Evolutionary conservation across 2,888 invertebrate genomes (phyloP).

Genomic region (Sinodicranocentrus sp.): DNA sequence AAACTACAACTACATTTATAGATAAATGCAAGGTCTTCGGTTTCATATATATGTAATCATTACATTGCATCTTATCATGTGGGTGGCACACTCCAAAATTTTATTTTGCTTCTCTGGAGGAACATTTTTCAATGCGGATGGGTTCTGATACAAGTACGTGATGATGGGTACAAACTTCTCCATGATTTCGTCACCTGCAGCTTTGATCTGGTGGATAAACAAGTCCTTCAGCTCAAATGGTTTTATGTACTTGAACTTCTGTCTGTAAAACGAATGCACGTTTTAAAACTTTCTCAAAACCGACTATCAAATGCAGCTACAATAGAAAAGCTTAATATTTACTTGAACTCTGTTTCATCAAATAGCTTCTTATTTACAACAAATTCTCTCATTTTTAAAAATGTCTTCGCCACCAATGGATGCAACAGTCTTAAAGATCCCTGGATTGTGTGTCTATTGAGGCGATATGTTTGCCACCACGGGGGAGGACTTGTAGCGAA

Average conservation of each 20-base stretch:
- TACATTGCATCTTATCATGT: constrained; percentile 72
- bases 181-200: constrained; percentile 70
- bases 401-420: constrained; percentile 70
- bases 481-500: constrained; percentile 60
- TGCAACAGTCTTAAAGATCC: constrained; percentile 65
- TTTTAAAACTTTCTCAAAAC: too few species aligned
- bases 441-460: constrained; percentile 36
- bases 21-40: too few species aligned
- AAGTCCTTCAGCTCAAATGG: constrained; percentile 73
- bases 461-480: constrained; percentile 68
- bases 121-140: constrained; percentile 35
- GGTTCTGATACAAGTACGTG: constrained; percentile 64
- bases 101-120: constrained; percentile 48
- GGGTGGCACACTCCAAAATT: constrained; percentile 70
- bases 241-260: constrained; percentile 58
- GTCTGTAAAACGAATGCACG: constrained; percentile 3
- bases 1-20: too few species aligned
- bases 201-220: constrained; percentile 66
- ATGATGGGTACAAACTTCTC: constrained; percentile 67
- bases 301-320: too few species aligned
- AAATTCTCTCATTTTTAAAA: constrained; percentile 71
- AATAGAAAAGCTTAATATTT: constrained; percentile 1
- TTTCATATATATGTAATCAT: too few species aligned
- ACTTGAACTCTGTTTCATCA: constrained; percentile 66
- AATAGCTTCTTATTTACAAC: constrained; percentile 66